Percentiles rank a stretch among this genome's conserved stretches.
Conservation (phyloP, 2,113 vertebrate genomes). For the Eleginops maclovinus region DNA sequence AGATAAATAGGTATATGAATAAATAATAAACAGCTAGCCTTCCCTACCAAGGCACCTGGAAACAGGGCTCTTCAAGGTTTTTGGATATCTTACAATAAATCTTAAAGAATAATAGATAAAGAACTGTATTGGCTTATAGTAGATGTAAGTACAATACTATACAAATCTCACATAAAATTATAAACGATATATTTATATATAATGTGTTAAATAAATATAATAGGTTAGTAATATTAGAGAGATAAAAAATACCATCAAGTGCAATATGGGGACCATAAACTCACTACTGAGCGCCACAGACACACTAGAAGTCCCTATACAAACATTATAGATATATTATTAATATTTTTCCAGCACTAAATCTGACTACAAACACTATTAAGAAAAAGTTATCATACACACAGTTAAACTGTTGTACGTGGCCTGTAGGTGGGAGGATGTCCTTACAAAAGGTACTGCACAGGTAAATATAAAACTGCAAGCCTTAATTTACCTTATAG, state of each 20-base stretch:
- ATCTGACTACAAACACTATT: constrained; percentile 33
- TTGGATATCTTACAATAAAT: constrained; percentile 3
- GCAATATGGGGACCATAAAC: constrained; percentile 54
- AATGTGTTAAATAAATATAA: constrained; percentile 45
- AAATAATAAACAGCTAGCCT: constrained; percentile 49
- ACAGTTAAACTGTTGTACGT: constrained; percentile 29
- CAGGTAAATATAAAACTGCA: constrained; percentile 46
- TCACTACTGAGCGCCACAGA: constrained; percentile 55
- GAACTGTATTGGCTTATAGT: constrained; percentile 16
- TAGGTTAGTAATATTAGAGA: constrained; percentile 37
- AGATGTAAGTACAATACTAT: constrained; percentile 44
- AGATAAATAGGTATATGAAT: constrained; percentile 59
- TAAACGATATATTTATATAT: constrained; percentile 41
- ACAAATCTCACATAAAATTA: constrained; percentile 61
- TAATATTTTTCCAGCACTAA: too few species aligned
- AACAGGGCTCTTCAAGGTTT: constrained; percentile 49
- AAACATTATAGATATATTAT: constrained; percentile 35
- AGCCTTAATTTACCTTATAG: constrained; percentile 50
- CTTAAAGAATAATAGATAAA: constrained; percentile 37
- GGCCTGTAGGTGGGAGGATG: constrained; percentile 21
- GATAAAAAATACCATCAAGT: constrained; percentile 59
- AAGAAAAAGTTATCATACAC: constrained; percentile 12
- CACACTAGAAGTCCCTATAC: constrained; percentile 42
- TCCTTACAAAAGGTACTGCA: constrained; percentile 42
- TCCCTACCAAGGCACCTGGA: constrained; percentile 59